phyloP scores from a whole-genome alignment of 2,888 invertebrate species.

The Dascillus cervinus region DNA sequence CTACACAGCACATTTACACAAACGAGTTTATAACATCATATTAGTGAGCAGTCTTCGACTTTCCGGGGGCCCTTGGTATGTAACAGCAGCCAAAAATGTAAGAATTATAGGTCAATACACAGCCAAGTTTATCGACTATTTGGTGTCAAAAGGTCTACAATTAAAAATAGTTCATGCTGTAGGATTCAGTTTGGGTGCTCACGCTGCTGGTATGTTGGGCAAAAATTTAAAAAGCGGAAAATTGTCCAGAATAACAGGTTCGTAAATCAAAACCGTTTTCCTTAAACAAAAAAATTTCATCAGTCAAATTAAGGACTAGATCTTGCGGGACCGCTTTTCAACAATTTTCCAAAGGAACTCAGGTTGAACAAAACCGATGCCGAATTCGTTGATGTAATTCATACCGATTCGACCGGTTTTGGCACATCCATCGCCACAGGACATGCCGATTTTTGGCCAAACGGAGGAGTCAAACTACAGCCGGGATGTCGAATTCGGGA shows the following conservation, averaged over 20 bases:
- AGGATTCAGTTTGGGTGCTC: constrained; percentile 57
- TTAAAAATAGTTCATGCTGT: constrained; percentile 50
- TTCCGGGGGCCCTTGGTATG: constrained; percentile 58
- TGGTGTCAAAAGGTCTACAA: constrained; percentile 50
- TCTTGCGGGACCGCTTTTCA: constrained; percentile 55
- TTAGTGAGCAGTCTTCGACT: constrained; percentile 50
- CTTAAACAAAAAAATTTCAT: neutral
- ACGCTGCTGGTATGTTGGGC: constrained; percentile 57
- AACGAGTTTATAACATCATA: constrained; percentile 52
- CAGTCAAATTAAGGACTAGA: constrained; percentile 43
- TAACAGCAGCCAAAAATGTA: constrained; percentile 50
- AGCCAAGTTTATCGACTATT: constrained; percentile 51
- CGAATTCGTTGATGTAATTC: constrained; percentile 59
- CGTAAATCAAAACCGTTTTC: neutral
- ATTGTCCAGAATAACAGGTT: constrained; percentile 52
- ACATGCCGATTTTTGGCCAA: constrained; percentile 69
- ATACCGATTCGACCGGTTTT: constrained; percentile 63
- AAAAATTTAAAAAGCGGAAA: constrained; percentile 46
- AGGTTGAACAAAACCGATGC: constrained; percentile 51
- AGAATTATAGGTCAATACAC: constrained; percentile 52
- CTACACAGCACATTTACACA: constrained; percentile 47
- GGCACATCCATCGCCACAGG: constrained; percentile 61
- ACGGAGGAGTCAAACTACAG: constrained; percentile 59
- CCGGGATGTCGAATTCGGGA: constrained; percentile 60
- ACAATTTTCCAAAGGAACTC: constrained; percentile 45